Base-by-base conservation (phyloP, 2,888 invertebrate species). In the Meiosimyza decipiens region DNA sequence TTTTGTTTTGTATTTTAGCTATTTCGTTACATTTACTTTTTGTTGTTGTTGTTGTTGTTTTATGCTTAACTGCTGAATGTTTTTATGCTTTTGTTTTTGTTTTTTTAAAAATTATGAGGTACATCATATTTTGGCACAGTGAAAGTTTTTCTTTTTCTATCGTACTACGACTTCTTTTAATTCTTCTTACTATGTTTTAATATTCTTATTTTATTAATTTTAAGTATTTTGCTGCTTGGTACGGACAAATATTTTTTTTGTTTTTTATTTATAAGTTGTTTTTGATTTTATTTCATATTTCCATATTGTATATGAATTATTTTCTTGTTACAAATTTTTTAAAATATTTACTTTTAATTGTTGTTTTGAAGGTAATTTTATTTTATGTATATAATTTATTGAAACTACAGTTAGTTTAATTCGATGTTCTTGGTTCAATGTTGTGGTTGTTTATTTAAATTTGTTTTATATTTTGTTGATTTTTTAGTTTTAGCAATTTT, bases 71-170 rank as follows among this genome's bases (percentile, higher is more conserved):
- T 74, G 60, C 59, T 73, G 55, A 69, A 72, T 76, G 67, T 54
- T 69, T 73, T 73, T 65, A 74, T 77, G 72, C 74, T 75, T 75
- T 71, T 28, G 28, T 62, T 76, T 79, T 81, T 78, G 74, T 79
- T 79, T 40, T n/a, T 81, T 81, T 80, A 81, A 81, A 85, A 83
- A 89, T 90, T 89, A 91, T 92, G 92, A 92, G 92, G 92, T 92
- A 92, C 92, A 91, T 89, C 90, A 85, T 90, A 92, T 92, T 87
- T 92, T 92, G 92, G 92, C 92, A 92, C 92, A 92, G 91, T 91
- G 91, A 91, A 90, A 91, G 89, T 90, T 87, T 89, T 89, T 81
- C 87, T 87, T 85, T 87, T 85, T 75, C 75, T 40, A 59, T 78
- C 66, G 73, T 66, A 71, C 71, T 67, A 55, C 74, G 15, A 59